phyloP scores from a whole-genome alignment of 2,113 vertebrate genomes.

The Fukomys damarensis region DNA sequence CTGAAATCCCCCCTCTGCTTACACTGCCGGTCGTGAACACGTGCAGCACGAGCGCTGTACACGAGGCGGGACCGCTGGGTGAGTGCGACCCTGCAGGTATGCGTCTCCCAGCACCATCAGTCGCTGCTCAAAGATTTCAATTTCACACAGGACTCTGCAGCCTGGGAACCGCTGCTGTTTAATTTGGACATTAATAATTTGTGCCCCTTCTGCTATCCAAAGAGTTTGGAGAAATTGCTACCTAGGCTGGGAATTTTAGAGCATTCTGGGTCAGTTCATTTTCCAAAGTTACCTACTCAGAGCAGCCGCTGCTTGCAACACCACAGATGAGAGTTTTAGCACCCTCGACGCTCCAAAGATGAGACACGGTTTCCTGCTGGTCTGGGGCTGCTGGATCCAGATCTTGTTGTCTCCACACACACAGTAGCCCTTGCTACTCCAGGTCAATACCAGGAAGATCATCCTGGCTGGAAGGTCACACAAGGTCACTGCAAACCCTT shows the following conservation, averaged over 20 bases:
- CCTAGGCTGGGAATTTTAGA: constrained; percentile 68
- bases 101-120: background rate
- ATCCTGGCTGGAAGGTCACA: background rate
- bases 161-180: background rate
- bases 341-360: background rate
- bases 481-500: background rate
- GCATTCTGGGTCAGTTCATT: constrained; percentile 46
- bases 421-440: background rate
- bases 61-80: background rate
- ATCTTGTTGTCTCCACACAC: background rate
- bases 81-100: background rate
- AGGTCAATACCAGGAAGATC: background rate
- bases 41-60: background rate
- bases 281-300: constrained; percentile 46
- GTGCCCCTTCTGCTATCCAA: constrained; percentile 28
- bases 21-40: background rate
- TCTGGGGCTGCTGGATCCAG: background rate
- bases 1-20: background rate
- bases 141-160: constrained; percentile 59
- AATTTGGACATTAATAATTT: constrained; percentile 71
- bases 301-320: background rate
- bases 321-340: background rate
- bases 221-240: constrained; percentile 58
- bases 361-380: rapidly evolving
- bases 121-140: constrained; percentile 43